phyloP scores from a whole-genome alignment of 2,888 invertebrate genomes.

The Sussaba pulchella region DNA sequence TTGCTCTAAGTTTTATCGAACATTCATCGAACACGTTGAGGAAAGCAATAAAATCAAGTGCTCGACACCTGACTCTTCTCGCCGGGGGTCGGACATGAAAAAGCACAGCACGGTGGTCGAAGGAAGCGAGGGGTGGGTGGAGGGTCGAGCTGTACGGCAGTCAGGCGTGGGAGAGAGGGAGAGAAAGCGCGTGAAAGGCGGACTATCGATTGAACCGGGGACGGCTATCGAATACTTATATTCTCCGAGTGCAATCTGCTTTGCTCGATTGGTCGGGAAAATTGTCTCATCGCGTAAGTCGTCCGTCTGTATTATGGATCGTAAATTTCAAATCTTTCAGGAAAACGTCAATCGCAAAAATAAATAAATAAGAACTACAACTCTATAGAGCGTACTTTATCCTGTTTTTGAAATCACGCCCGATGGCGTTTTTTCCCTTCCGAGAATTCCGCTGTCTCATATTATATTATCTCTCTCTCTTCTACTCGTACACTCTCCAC shows the following conservation, averaged over 20 bases:
- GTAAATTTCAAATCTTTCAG: constrained; percentile 9
- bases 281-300: constrained; percentile 37
- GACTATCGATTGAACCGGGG: constrained; percentile 31
- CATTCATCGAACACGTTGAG: constrained; percentile 3
- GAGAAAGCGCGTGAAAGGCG: not conserved
- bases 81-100: not conserved
- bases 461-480: not conserved
- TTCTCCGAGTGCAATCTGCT: constrained; percentile 27
- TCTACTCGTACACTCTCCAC: not conserved
- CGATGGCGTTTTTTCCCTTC: not conserved
- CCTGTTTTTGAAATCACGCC: not conserved
- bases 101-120: not conserved
- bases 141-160: not conserved
- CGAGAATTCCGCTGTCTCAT: not conserved
- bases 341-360: too few species aligned
- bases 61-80: constrained; percentile 5
- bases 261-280: constrained; percentile 37
- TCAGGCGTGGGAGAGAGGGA: not conserved
- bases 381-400: too few species aligned
- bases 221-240: constrained; percentile 21
- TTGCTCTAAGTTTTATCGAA: not conserved
- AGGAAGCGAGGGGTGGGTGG: too few species aligned
- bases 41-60: constrained; percentile 19
- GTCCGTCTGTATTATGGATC: constrained; percentile 3
- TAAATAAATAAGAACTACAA: too few species aligned